These are phyloP conservation scores for Helostoma temminkii DNA, from an alignment of 2,797 vertebrate genomes.

Conservation along the genomic window DNA sequence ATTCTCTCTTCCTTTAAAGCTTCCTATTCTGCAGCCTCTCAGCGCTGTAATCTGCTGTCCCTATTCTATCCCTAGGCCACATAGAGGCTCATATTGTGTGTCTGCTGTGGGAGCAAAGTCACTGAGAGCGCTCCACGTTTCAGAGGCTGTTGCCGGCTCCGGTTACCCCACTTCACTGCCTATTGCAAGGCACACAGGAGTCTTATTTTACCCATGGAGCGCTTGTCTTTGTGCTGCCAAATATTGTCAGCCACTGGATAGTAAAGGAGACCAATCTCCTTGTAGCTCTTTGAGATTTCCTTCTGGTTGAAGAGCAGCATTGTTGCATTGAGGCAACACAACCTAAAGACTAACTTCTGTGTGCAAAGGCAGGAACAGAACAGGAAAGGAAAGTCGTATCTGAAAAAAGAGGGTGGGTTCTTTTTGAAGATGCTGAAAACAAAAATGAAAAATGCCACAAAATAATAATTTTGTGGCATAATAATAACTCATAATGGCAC, in stretches of 20 bases:
- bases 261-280: conserved; percentile 53
- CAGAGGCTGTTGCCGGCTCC: conserved; percentile 62
- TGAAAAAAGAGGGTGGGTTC: not conserved
- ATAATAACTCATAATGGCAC: too few relatives aligned
- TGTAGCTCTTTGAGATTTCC: conserved; percentile 46
- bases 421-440: too few relatives aligned
- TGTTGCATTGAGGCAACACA: conserved; percentile 25
- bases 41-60: conserved; percentile 72
- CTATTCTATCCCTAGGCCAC: conserved; percentile 54
- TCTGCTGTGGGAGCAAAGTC: conserved; percentile 78
- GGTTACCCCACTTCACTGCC: conserved; percentile 65
- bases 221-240: conserved; percentile 68
- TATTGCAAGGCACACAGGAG: conserved; percentile 73
- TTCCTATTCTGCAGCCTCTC: conserved; percentile 78
- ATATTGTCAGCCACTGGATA: conserved; percentile 54
- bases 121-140: conserved; percentile 74
- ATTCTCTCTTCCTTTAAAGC: conserved; percentile 66
- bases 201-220: conserved; percentile 75
- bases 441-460: too few relatives aligned
- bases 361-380: conserved; percentile 2
- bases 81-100: conserved; percentile 77
- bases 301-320: conserved; percentile 22
- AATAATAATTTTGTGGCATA: too few relatives aligned
- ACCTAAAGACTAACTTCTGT: conserved; percentile 8
- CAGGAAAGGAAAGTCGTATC: not conserved